Percentiles rank a stretch among this genome's conserved stretches.
phyloP scores from a whole-genome alignment of 2,113 vertebrate genomes.

The Sterrhoptilus dennistouni region DNA sequence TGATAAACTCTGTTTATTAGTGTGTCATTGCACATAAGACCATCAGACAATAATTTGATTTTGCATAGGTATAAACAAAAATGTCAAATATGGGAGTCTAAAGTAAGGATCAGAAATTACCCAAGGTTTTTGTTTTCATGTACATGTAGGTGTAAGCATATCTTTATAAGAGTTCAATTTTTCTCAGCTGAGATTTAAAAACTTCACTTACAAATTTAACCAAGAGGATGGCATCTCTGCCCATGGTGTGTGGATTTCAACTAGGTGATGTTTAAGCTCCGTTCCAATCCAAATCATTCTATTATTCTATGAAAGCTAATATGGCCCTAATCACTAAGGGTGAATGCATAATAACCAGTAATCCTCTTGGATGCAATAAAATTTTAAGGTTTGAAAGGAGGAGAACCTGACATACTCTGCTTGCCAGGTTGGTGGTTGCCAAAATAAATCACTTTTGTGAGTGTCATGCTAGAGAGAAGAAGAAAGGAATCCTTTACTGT shows the following conservation, averaged over 20 bases:
- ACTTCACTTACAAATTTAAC: neutral
- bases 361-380: neutral
- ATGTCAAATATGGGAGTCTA: neutral
- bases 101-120: neutral
- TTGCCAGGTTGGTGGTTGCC: neutral
- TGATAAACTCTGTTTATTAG: neutral
- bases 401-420: neutral
- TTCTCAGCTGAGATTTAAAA: neutral
- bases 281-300: neutral
- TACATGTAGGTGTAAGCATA: rapidly evolving
- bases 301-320: neutral
- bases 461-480: neutral
- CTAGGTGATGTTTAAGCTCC: neutral
- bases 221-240: neutral
- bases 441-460: neutral
- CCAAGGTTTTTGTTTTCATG: neutral
- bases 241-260: neutral
- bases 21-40: neutral
- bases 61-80: neutral
- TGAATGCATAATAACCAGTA: neutral
- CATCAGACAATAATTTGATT: neutral
- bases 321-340: neutral
- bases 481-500: neutral
- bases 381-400: neutral
- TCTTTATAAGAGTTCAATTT: neutral